Percentiles rank a stretch among this genome's conserved stretches.
phyloP scores from a whole-genome alignment of 2,113 vertebrate genomes.

The Nibea albiflora region DNA sequence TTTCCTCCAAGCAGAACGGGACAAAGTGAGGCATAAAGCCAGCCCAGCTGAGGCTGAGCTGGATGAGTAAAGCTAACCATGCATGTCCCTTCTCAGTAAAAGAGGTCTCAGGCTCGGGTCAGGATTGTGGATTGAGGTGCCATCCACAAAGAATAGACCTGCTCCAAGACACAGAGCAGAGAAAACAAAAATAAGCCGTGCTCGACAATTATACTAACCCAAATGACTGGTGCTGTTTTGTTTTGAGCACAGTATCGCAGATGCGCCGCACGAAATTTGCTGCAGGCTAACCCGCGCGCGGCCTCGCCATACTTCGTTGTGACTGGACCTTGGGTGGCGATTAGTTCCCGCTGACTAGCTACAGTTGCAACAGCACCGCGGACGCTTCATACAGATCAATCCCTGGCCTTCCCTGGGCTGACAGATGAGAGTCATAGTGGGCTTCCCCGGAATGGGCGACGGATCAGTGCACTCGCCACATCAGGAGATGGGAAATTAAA shows the following conservation, averaged over 20 bases:
- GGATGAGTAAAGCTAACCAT: constrained; percentile 53
- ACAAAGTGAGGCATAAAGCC: constrained; percentile 26
- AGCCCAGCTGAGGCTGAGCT: constrained; percentile 33
- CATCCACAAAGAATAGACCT: constrained; percentile 41
- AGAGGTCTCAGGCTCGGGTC: constrained; percentile 31
- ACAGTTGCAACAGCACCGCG: constrained; percentile 30
- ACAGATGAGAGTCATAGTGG: constrained; percentile 63
- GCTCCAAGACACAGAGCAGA: constrained; percentile 5
- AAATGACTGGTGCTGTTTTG: constrained; percentile 39
- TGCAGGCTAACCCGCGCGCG: constrained; percentile 21
- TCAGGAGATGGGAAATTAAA: constrained; percentile 64
- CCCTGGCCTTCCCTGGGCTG: constrained; percentile 48
- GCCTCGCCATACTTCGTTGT: not conserved
- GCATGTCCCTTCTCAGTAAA: constrained; percentile 45
- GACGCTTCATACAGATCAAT: constrained; percentile 71
- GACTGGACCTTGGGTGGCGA: constrained; percentile 45
- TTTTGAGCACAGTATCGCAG: constrained; percentile 30
- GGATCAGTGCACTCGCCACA: constrained; percentile 62
- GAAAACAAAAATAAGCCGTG: constrained; percentile 32
- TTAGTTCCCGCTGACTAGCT: constrained; percentile 64
- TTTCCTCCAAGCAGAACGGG: constrained; percentile 2
- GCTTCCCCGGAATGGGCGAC: constrained; percentile 50
- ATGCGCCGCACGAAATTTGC: not conserved
- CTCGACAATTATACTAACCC: constrained; percentile 46
- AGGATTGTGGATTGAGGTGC: constrained; percentile 34